Percentiles rank a stretch among this genome's conserved stretches.
Evolutionary conservation across 2,113 vertebrate genomes (phyloP).

Genomic region (Carettochelys insculpta): DNA sequence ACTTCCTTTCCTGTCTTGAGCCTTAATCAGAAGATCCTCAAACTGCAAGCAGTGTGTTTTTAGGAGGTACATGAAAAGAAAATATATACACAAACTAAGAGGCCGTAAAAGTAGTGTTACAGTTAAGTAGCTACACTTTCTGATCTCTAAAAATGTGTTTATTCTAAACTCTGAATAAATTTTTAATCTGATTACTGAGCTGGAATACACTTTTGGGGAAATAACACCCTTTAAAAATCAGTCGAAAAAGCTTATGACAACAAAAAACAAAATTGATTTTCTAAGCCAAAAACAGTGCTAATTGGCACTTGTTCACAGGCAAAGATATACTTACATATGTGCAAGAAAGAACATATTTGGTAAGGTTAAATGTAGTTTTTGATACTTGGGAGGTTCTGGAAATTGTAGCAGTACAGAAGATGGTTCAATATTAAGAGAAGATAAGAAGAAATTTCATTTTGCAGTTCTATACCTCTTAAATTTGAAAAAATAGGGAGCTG

Average conservation of each 20-base stretch:
- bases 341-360: slow-evolving; percentile 42
- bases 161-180: slow-evolving; percentile 23
- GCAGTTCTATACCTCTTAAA: neutral
- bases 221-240: slow-evolving; percentile 60
- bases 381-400: neutral
- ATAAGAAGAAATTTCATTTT: neutral
- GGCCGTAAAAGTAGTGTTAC: neutral
- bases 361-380: slow-evolving; percentile 23
- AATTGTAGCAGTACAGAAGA: neutral
- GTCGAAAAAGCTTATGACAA: slow-evolving; percentile 43
- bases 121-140: neutral
- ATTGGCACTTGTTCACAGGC: slow-evolving; percentile 12
- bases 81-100: neutral
- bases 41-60: neutral
- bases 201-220: slow-evolving; percentile 16
- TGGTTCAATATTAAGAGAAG: neutral
- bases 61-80: neutral
- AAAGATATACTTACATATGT: slow-evolving; percentile 28
- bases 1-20: neutral
- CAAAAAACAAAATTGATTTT: slow-evolving; percentile 42
- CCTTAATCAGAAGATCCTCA: neutral
- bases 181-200: slow-evolving; percentile 42
- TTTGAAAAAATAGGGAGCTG: neutral
- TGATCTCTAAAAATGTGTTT: slow-evolving; percentile 8
- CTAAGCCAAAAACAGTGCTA: slow-evolving; percentile 29